Evolutionary conservation across 2,113 vertebrate genomes (phyloP), one percentile per base, ranked within the genome.

Genomic region (Burhinus oedicnemus): DNA sequence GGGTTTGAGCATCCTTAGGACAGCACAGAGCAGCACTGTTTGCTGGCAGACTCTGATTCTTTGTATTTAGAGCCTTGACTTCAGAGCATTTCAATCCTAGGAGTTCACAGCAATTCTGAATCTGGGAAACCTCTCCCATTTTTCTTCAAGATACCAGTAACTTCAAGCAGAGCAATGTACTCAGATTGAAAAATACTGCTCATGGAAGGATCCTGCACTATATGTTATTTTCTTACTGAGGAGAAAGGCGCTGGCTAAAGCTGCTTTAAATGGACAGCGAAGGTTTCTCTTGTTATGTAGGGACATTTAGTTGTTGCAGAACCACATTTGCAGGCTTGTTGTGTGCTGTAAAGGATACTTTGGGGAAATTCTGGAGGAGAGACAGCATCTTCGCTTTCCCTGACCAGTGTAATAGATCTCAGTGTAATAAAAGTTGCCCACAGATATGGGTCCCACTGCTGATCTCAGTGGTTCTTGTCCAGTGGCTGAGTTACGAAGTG

Each of bases 301-400:
- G 49, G 40, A 44, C 23, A 17, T 52, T 81, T 57, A 26, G 13
- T 12, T 57, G 34, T 29, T 52, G 36, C 49, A 91, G 49, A 83
- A 89, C n/a, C 68, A 57, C 23, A 17, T 77, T 44, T 86, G 0
- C 44, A 80, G 80, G 34, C 18, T 91, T 83, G 9, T 15, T 77
- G 29, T 21, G 71, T 77, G 58, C 60, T 80, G 15, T 21, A 38
- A 65, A 29, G 34, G 62, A 11, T 40, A 55, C 5, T 68, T 23
- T 4, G 29, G 29, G 47, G 15, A 76, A 76, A 71, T 88, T 60
- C 61, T 78, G 27, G 45, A 64, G 23, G 30, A 49, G 44, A 79
- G 25, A 83, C 1, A 0, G 26, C 77, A 71, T 15, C 69, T 78
- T 51, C 0, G 0, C 52, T 61, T 70, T 82, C 17, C 57, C 52